Evolutionary conservation across 2,113 vertebrate species (phyloP), one percentile per base, ranked within the genome.

Genomic region (Alethe castanea): DNA sequence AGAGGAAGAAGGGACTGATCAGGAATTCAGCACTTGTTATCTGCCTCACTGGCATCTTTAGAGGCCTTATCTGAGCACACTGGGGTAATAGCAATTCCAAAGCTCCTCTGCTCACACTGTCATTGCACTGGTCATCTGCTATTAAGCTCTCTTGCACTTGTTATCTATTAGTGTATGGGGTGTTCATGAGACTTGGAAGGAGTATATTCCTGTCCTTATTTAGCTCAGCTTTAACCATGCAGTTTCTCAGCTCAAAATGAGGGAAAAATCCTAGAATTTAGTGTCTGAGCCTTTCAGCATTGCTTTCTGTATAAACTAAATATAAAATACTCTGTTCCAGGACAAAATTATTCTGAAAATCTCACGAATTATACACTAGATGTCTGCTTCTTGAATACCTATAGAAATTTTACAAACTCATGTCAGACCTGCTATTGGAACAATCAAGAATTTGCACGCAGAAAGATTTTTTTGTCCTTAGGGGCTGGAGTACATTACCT

Each of bases 71-170:
- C 95, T 95, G 76, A 92, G 56, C 83, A 60, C 76, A 25, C 33
- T 28, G 13, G 92, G 69, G 89, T 82, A 97, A 94, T 65, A 94
- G 87, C 62, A 90, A 91, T 95, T 92, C 73, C 94, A 86, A 64
- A 95, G 48, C 53, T 72, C 80, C 72, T 76, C 87, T 84, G 54
- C 40, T 94, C 33, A 54, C n/a, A 2, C 59, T 94, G 81, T 62
- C 85, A 52, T 86, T 95, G 56, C 67, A 70, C 8, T 95, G 92
- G 95, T 91, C 86, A 81, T 71, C 79, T 91, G 47, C 62, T 97
- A 95, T 88, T 95, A 91, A 90, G 84, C 78, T 95, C 92, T 81
- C 78, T 73, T 87, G 45, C 8, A 61, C 77, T 86, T 76, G 66
- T 94, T 95, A 95, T 95, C 89, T 96, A 8, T 82, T 80, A 94